phyloP scores from a whole-genome alignment of 2,888 invertebrate species.

The Alentia gelatinosa region DNA sequence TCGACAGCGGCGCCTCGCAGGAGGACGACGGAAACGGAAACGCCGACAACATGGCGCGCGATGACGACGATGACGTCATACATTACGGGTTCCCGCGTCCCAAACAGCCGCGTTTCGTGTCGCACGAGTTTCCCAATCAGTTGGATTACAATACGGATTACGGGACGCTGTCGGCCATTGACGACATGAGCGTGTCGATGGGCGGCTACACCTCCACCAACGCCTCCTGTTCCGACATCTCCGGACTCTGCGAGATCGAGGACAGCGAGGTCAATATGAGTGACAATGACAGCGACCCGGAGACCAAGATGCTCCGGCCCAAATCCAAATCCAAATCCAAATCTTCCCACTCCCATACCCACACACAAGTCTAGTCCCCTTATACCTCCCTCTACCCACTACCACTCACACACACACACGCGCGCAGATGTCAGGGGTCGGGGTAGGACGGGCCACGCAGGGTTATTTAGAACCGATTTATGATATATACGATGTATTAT shows the following conservation, averaged over 20 bases:
- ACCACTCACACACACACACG: not conserved
- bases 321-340: not conserved
- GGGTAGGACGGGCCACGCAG: not conserved
- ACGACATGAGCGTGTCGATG: slow-evolving; percentile 87
- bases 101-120: slow-evolving; percentile 63
- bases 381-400: not conserved
- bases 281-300: slow-evolving; percentile 73
- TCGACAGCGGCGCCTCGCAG: slow-evolving; percentile 59
- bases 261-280: slow-evolving; percentile 80
- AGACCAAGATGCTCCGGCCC: slow-evolving; percentile 35
- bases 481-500: not conserved
- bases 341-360: slow-evolving; percentile 24
- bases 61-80: slow-evolving; percentile 73
- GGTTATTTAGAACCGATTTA: not conserved
- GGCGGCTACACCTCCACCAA: slow-evolving; percentile 83
- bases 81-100: slow-evolving; percentile 78
- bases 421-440: not conserved
- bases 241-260: slow-evolving; percentile 95
- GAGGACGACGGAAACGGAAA: slow-evolving; percentile 63
- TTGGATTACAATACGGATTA: slow-evolving; percentile 43
- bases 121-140: slow-evolving; percentile 44
- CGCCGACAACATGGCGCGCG: slow-evolving; percentile 61
- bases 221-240: slow-evolving; percentile 91
- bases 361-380: slow-evolving; percentile 46
- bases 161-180: slow-evolving; percentile 77